Evolutionary conservation across 2,113 vertebrate genomes (phyloP), one percentile per base, ranked within the genome.

Genomic region (Thinocorus orbignyianus): DNA sequence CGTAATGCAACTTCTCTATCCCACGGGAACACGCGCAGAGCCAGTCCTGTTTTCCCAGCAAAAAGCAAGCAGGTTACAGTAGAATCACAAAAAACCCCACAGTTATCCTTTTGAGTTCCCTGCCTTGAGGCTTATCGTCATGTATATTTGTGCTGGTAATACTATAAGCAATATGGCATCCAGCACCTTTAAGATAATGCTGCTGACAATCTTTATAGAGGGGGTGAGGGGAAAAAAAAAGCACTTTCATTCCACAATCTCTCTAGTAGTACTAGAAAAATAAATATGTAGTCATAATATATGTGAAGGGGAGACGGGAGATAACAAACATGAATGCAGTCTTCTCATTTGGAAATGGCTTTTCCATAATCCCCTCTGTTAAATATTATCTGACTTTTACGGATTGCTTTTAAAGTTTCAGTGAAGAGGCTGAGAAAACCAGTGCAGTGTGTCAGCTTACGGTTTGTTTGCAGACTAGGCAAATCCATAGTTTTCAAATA

Each of bases 1-100:
- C 97, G 2, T 98, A 97, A 44, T 98, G 98, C 94, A 98, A 57
- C 94, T 97, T 98, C 98, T 98, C 98, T 84, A 98, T 93, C 73
- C 97, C 96, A 17, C 96, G 95, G 17, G 97, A 97, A 65, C 98
- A 98, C 0, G 74, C 77, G 4, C 79, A 96, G 68, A 86, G 91
- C 26, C 83, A 37, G 70, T 94, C 97, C 98, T 98, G 70, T 23
- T 76, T 42, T n/a, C 83, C 33, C 71, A 86, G 82, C 2, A 74
- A 91, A 97, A 97, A 95, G 57, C 85, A 92, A 68, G 68, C 6
- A 31, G 66, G 64, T 95, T 89, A 97, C 94, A 81, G 70, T 25
- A 88, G 57, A 94, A 37, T 9, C 6, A 3, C 35, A 24, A 68
- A 48, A 90, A 83, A 60, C 12, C 42, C 42, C 42, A 17, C 28